These are phyloP conservation scores for Diabrotica undecimpunctata DNA, from an alignment of 1,140 invertebrate species.

Conservation along the genomic window DNA sequence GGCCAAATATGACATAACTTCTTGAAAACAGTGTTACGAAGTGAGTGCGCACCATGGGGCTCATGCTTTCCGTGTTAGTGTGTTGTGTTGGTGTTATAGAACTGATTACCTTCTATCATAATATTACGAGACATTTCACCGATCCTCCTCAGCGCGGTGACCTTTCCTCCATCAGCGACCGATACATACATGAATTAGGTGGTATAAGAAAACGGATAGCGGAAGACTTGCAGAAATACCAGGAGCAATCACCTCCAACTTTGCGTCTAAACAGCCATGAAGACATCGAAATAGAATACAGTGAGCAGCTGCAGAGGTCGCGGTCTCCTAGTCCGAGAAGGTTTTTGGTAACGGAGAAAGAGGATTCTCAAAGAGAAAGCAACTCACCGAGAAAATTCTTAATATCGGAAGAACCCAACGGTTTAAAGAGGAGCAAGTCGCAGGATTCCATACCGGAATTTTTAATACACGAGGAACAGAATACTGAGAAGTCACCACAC, in stretches of 20 bases:
- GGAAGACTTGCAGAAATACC: slow-evolving; percentile 8
- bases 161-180: slow-evolving; percentile 13
- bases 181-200: slow-evolving; percentile 23
- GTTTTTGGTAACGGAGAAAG: slow-evolving; percentile 30
- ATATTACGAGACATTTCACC: slow-evolving; percentile 45
- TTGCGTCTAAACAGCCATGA: slow-evolving; percentile 27
- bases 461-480: slow-evolving; percentile 24
- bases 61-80: slow-evolving; percentile 66
- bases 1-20: slow-evolving; percentile 15
- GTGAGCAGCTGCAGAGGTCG: slow-evolving; percentile 17
- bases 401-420: slow-evolving; percentile 22
- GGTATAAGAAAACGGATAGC: slow-evolving; percentile 13
- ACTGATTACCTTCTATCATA: slow-evolving; percentile 57
- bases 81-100: slow-evolving; percentile 70
- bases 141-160: background rate
- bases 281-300: slow-evolving; percentile 31
- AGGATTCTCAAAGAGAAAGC: background rate
- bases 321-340: slow-evolving; percentile 26
- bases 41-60: slow-evolving; percentile 53
- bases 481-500: slow-evolving; percentile 6
- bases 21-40: slow-evolving; percentile 13
- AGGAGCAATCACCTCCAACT: slow-evolving; percentile 6
- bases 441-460: slow-evolving; percentile 30
- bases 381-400: slow-evolving; percentile 23
- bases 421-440: slow-evolving; percentile 17